Conservation (phyloP, 2,888 invertebrate species). For the Mimas tiliae region DNA sequence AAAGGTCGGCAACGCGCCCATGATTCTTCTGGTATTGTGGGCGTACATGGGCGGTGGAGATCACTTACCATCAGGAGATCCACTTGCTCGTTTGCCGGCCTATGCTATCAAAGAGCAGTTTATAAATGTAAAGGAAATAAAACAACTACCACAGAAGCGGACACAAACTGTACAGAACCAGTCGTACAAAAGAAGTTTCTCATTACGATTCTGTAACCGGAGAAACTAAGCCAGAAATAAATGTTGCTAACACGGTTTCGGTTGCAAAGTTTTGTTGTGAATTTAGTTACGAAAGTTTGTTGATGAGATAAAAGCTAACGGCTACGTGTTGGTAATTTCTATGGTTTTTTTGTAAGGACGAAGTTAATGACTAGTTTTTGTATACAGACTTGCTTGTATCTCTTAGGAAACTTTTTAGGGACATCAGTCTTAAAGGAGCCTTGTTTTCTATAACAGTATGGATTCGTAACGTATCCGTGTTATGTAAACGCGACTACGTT, state of each 20-base stretch:
- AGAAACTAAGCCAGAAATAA: slow-evolving; percentile 13
- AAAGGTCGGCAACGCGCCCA: no score
- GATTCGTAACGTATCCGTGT: no score
- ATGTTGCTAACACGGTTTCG: slow-evolving; percentile 22
- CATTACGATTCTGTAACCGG: background rate
- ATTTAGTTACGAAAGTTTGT: slow-evolving; percentile 10
- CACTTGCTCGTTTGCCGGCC: no score
- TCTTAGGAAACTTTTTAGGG: no score
- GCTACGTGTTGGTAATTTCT: slow-evolving; percentile 13
- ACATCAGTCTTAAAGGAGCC: no score
- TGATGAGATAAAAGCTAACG: slow-evolving; percentile 7
- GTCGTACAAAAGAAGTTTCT: slow-evolving; percentile 7
- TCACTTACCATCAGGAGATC: no score
- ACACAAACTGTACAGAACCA: slow-evolving; percentile 1
- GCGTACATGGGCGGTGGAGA: no score
- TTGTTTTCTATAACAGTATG: no score
- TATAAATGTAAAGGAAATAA: background rate
- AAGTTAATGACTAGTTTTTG: background rate
- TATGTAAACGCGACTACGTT: no score
- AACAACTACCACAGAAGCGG: background rate
- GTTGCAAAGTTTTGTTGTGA: background rate
- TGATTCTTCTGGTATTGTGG: no score
- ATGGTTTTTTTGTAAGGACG: background rate
- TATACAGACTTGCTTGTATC: background rate
- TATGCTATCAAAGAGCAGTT: no score